phyloP scores from a whole-genome alignment of 2,113 vertebrate species.

The Cyprinodon variegatus region DNA sequence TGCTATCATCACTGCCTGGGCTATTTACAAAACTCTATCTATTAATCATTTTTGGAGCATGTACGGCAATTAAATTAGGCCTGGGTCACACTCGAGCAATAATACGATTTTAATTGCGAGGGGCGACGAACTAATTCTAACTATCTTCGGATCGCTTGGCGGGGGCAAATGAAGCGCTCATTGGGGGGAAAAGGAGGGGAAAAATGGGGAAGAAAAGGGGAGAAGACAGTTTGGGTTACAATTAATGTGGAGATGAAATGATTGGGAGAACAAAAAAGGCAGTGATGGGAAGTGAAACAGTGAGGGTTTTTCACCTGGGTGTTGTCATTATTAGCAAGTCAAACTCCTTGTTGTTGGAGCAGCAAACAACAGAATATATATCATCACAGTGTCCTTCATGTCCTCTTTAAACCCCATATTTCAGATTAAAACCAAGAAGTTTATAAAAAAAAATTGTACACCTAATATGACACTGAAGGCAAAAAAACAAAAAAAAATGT shows the following conservation, averaged over 20 bases:
- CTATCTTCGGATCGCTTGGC: constrained; percentile 73
- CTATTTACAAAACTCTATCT: constrained; percentile 71
- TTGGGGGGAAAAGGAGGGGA: constrained; percentile 18
- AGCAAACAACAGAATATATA: not conserved
- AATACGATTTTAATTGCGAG: constrained; percentile 78
- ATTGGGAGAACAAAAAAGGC: constrained; percentile 16
- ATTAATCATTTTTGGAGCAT: constrained; percentile 68
- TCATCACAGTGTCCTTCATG: not conserved
- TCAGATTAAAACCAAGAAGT: too few species aligned
- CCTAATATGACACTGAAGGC: too few species aligned
- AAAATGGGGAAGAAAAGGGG: not conserved
- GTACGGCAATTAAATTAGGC: constrained; percentile 74
- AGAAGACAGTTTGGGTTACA: constrained; percentile 24
- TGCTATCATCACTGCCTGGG: constrained; percentile 49
- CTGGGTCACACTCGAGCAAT: constrained; percentile 73
- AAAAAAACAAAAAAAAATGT: too few species aligned
- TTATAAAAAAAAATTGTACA: too few species aligned
- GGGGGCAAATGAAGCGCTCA: constrained; percentile 57
- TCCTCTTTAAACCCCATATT: not conserved
- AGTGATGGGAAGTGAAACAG: constrained; percentile 18
- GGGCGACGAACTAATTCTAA: constrained; percentile 69
- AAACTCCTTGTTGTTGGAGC: not conserved
- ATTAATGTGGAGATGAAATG: constrained; percentile 35
- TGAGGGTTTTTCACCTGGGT: constrained; percentile 26
- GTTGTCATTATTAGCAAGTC: constrained; percentile 1